These are phyloP conservation scores for Pogoniulus pusillus DNA, from an alignment of 2,797 vertebrate species.

Conservation along the genomic window DNA sequence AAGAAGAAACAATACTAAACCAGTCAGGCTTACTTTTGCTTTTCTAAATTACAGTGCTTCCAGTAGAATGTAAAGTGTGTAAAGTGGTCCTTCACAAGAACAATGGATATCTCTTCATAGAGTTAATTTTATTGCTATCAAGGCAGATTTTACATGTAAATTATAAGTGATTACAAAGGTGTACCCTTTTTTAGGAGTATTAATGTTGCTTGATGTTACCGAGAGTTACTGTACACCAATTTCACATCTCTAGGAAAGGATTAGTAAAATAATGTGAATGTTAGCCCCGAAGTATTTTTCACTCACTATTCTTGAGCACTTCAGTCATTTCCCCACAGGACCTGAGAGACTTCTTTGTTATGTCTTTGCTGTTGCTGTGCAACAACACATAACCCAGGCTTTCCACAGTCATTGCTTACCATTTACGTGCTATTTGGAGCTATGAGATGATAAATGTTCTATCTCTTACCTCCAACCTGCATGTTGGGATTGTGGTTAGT, in stretches of 20 bases:
- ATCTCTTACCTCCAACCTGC: background rate
- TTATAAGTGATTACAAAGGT: no score
- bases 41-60: constrained; percentile 22
- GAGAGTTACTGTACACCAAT: background rate
- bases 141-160: background rate
- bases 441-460: background rate
- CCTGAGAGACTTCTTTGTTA: background rate
- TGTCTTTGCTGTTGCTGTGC: background rate
- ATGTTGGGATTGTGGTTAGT: background rate
- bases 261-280: background rate
- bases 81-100: constrained; percentile 44
- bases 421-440: background rate
- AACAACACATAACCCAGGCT: background rate
- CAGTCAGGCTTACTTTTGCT: constrained; percentile 18
- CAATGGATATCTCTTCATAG: background rate
- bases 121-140: background rate
- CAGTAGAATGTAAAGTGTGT: constrained; percentile 4
- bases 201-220: background rate
- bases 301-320: background rate
- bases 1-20: background rate
- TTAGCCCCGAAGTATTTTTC: background rate
- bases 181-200: background rate
- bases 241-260: background rate
- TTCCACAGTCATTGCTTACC: background rate
- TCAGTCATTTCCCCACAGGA: background rate